phyloP scores from a whole-genome alignment of 1,140 invertebrate genomes.

The Cyclargus thomasi region DNA sequence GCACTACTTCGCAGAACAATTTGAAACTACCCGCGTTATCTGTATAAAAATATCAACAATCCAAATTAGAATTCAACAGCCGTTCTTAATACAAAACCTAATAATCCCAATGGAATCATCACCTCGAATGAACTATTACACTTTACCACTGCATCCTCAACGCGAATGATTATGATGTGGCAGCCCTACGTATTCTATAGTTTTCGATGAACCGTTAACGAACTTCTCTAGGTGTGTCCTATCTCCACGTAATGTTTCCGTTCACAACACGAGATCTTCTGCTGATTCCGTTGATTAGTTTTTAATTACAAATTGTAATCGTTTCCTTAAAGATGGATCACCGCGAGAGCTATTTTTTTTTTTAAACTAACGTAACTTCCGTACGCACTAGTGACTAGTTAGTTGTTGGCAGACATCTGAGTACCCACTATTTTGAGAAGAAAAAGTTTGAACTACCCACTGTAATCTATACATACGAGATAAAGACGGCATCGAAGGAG shows the following conservation, averaged over 20 bases:
- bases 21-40: no score
- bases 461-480: no score
- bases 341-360: not conserved
- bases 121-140: constrained; percentile 44
- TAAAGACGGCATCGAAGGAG: no score
- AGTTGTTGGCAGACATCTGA: not conserved
- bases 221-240: constrained; percentile 57
- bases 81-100: no score
- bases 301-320: not conserved
- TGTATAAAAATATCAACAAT: no score
- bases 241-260: constrained; percentile 52
- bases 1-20: no score
- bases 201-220: constrained; percentile 73
- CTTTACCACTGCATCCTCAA: not conserved
- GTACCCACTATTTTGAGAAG: not conserved
- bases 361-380: not conserved
- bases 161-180: not conserved
- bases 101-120: constrained; percentile 23
- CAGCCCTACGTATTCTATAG: constrained; percentile 46
- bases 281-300: not conserved
- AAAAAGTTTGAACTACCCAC: no score
- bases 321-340: not conserved
- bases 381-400: no score
- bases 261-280: constrained; percentile 25
- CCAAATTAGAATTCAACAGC: no score